phyloP scores from a whole-genome alignment of 1,140 invertebrate genomes.

The Trinorchestia longiramus region DNA sequence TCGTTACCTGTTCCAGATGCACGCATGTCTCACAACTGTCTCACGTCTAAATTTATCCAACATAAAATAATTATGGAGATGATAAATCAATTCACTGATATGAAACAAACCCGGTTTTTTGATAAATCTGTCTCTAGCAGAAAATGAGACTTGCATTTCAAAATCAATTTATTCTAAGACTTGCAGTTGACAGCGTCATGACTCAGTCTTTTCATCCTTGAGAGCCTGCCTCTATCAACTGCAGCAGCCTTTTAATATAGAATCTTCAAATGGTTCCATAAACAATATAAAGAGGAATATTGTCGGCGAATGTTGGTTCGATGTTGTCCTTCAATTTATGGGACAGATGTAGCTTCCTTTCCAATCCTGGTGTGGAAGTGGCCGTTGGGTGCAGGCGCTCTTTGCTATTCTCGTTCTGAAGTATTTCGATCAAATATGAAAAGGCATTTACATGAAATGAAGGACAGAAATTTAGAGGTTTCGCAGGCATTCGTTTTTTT shows the following conservation, averaged over 20 bases:
- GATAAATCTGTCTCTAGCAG: background rate
- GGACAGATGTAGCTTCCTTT: conserved; percentile 47
- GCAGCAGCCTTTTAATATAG: conserved; percentile 44
- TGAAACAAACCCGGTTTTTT: background rate
- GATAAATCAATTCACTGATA: background rate
- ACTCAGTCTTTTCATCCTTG: background rate
- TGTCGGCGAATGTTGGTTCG: conserved; percentile 20
- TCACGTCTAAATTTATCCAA: background rate
- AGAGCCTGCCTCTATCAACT: conserved; percentile 1
- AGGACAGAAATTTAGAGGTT: background rate
- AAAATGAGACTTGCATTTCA: background rate
- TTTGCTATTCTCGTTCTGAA: background rate
- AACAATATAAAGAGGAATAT: conserved; percentile 53
- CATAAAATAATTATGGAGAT: background rate
- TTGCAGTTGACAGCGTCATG: background rate
- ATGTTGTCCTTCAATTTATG: conserved; percentile 22
- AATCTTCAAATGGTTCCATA: conserved; percentile 51
- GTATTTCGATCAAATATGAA: background rate
- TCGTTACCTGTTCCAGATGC: no score
- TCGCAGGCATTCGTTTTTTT: background rate
- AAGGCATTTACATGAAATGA: background rate
- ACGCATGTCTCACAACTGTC: background rate
- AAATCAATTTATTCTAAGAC: background rate
- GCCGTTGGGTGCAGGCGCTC: background rate
- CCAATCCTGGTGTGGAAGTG: conserved; percentile 4